Conservation (phyloP, 2,797 vertebrate species). For the Scarus forsteni region DNA sequence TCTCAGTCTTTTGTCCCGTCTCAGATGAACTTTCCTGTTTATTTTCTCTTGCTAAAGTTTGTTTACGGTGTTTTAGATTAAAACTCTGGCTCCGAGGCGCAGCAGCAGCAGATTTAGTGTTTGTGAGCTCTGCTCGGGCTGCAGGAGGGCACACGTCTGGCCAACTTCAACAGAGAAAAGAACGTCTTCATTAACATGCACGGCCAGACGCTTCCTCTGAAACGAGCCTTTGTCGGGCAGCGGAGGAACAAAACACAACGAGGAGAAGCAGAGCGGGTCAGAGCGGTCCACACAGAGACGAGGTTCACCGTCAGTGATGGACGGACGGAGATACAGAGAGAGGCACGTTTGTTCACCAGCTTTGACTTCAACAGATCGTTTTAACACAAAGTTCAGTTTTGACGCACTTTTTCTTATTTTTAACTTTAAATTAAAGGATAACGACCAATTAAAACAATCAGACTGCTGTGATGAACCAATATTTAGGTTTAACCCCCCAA, state of each 20-base stretch:
- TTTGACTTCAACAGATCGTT: not conserved
- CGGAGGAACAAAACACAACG: constrained; percentile 60
- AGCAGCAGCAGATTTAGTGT: constrained; percentile 21
- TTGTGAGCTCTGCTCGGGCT: constrained; percentile 48
- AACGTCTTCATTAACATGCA: constrained; percentile 80
- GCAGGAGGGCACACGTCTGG: constrained; percentile 72
- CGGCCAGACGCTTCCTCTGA: constrained; percentile 78
- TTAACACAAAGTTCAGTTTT: no score
- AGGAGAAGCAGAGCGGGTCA: constrained; percentile 46
- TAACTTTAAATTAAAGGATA: no score
- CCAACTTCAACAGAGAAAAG: constrained; percentile 69
- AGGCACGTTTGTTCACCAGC: not conserved
- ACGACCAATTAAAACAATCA: no score
- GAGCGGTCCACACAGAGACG: constrained; percentile 24
- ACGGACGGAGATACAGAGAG: not conserved
- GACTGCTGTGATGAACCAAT: no score
- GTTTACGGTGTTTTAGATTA: constrained; percentile 21
- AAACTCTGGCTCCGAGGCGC: constrained; percentile 11
- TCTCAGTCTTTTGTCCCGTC: not conserved
- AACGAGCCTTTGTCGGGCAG: constrained; percentile 75
- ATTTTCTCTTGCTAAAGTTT: not conserved
- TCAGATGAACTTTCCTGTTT: not conserved
- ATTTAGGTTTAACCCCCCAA: no score
- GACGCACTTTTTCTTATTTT: no score
- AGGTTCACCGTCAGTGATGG: not conserved